A percentile compares a stretch with the other conserved stretches of the same genome.
phyloP scores from a whole-genome alignment of 2,888 invertebrate genomes.

The Acrocyrtus sp. region DNA sequence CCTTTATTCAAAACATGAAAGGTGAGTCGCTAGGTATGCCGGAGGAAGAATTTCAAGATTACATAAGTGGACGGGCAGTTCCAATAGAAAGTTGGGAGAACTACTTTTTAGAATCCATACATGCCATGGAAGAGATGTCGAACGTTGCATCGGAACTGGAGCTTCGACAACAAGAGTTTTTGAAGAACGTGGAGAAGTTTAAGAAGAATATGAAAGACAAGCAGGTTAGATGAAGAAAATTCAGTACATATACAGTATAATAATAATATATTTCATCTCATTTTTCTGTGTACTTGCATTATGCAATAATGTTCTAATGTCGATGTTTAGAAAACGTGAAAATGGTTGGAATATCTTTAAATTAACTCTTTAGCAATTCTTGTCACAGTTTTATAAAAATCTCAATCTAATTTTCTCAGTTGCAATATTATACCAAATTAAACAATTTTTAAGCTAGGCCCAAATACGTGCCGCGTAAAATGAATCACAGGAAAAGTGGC shows the following conservation, averaged over 20 bases:
- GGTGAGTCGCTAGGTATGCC: slow-evolving; percentile 93
- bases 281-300: not conserved
- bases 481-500: no score
- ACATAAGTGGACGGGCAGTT: slow-evolving; percentile 91
- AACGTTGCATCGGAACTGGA: slow-evolving; percentile 56
- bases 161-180: slow-evolving; percentile 73
- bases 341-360: not conserved
- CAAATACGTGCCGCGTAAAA: no score
- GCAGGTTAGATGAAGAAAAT: slow-evolving; percentile 70
- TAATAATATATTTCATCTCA: not conserved
- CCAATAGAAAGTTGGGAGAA: slow-evolving; percentile 82
- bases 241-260: not conserved
- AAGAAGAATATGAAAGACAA: slow-evolving; percentile 79
- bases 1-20: slow-evolving; percentile 95
- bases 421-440: no score
- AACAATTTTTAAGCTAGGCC: no score
- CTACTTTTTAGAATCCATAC: slow-evolving; percentile 62
- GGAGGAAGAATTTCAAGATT: slow-evolving; percentile 90
- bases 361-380: not conserved
- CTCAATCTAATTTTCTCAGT: no score
- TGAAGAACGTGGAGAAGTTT: slow-evolving; percentile 74
- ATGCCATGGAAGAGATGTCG: slow-evolving; percentile 61
- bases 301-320: not conserved
- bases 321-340: not conserved
- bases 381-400: no score